These are phyloP conservation scores for Halictus ligatus DNA, from an alignment of 2,888 invertebrate species.

Conservation along the genomic window DNA sequence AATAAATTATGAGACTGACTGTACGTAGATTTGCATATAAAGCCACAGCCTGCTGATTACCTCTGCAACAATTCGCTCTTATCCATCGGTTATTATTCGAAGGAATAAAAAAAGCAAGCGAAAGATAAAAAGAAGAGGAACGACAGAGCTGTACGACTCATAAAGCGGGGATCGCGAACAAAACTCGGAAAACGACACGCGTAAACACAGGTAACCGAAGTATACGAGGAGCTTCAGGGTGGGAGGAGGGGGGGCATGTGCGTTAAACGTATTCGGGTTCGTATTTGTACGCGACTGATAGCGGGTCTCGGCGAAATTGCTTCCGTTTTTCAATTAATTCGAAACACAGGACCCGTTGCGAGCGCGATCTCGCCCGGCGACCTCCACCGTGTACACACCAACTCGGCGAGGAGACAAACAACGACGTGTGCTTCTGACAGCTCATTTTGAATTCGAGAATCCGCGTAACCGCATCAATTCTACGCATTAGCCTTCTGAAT, in stretches of 20 bases:
- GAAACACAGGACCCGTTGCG: constrained; percentile 59
- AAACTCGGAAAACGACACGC: neutral
- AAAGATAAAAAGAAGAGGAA: constrained; percentile 1
- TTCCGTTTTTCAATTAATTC: constrained; percentile 80
- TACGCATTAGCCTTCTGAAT: constrained; percentile 10
- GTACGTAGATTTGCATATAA: neutral
- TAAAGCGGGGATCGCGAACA: neutral
- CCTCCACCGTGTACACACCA: constrained; percentile 9
- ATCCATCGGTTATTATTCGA: neutral
- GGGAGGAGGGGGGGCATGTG: neutral
- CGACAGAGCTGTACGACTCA: neutral
- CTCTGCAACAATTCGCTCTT: neutral
- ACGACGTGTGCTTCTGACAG: constrained; percentile 69
- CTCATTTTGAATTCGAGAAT: constrained; percentile 66
- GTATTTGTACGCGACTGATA: constrained; percentile 50
- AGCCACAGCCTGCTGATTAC: neutral
- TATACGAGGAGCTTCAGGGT: neutral
- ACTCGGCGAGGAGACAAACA: constrained; percentile 59
- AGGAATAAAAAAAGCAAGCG: neutral
- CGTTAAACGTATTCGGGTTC: constrained; percentile 62
- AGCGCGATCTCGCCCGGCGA: constrained; percentile 40
- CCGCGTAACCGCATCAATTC: constrained; percentile 41
- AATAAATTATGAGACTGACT: no score
- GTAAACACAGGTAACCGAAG: constrained; percentile 20
- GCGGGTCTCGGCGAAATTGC: constrained; percentile 73